Evolutionary conservation across 2,113 vertebrate genomes (phyloP).

Genomic region (Sisor rabdophorus): DNA sequence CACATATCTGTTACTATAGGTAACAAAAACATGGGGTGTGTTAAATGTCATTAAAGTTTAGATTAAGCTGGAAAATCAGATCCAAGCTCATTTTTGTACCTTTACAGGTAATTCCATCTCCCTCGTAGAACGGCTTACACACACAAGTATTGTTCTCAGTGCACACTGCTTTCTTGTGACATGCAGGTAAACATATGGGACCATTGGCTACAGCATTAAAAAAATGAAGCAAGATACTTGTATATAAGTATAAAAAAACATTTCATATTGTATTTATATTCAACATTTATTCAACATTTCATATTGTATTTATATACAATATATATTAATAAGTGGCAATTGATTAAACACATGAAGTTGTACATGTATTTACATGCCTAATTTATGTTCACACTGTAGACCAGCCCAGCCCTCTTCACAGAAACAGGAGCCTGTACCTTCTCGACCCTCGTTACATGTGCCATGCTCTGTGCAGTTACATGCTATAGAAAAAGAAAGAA

Average conservation of each 20-base stretch:
- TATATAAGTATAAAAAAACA: no score
- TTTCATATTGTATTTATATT: no score
- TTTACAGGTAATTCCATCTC: conserved; percentile 84
- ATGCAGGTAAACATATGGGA: conserved; percentile 73
- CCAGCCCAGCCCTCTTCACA: conserved; percentile 87
- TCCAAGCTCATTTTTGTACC: conserved; percentile 62
- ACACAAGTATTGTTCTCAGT: conserved; percentile 80
- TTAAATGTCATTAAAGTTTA: not conserved
- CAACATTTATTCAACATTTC: no score
- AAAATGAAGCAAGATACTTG: no score
- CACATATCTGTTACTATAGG: conserved; percentile 78
- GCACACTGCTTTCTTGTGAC: conserved; percentile 78
- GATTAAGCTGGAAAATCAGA: not conserved
- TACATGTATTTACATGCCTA: conserved; percentile 61
- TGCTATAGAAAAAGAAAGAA: conserved; percentile 60
- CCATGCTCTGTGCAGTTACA: conserved; percentile 82
- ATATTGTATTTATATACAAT: not conserved
- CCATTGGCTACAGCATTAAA: conserved; percentile 57
- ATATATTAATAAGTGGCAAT: no score
- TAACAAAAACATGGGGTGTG: not conserved
- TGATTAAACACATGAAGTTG: not conserved
- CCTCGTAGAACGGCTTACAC: conserved; percentile 78
- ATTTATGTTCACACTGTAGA: conserved; percentile 69
- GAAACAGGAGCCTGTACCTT: conserved; percentile 78
- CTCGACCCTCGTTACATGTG: conserved; percentile 75